phyloP scores from a whole-genome alignment of 2,113 vertebrate genomes.

The Colinus virginianus region DNA sequence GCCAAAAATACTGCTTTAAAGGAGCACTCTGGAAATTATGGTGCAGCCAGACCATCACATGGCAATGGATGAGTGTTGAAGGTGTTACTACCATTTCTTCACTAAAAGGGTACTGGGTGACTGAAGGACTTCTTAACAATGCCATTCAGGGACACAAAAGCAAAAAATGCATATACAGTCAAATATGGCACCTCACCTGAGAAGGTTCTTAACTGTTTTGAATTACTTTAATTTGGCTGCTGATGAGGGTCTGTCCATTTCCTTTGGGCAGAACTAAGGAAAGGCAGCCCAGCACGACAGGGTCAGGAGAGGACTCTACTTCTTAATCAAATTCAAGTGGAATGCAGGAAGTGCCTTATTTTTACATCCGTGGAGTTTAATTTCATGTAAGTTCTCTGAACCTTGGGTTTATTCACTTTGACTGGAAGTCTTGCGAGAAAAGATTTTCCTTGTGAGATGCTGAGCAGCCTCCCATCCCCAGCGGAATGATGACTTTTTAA shows the following conservation, averaged over 20 bases:
- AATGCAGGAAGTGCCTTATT: background rate
- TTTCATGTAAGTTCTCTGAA: background rate
- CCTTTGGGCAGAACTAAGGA: background rate
- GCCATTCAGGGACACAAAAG: background rate
- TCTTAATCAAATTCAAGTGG: background rate
- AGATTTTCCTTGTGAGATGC: background rate
- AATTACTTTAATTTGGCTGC: background rate
- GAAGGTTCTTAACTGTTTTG: background rate
- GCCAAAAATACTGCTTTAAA: background rate
- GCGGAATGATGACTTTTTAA: background rate
- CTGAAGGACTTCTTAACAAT: background rate
- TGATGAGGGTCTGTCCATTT: background rate
- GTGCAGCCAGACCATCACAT: background rate
- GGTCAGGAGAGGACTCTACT: background rate
- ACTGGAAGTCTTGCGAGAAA: conserved; percentile 28
- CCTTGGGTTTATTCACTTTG: background rate
- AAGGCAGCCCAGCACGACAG: background rate
- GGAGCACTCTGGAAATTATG: background rate
- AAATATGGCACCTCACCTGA: background rate
- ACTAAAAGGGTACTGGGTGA: background rate
- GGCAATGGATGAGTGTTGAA: background rate
- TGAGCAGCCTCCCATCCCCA: background rate
- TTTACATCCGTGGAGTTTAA: background rate
- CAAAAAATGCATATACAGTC: background rate
- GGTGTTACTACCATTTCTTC: background rate